A percentile compares a stretch with the other conserved stretches of the same genome.
Evolutionary conservation across 2,888 invertebrate genomes (phyloP).

Genomic region (Lamproptera curius): DNA sequence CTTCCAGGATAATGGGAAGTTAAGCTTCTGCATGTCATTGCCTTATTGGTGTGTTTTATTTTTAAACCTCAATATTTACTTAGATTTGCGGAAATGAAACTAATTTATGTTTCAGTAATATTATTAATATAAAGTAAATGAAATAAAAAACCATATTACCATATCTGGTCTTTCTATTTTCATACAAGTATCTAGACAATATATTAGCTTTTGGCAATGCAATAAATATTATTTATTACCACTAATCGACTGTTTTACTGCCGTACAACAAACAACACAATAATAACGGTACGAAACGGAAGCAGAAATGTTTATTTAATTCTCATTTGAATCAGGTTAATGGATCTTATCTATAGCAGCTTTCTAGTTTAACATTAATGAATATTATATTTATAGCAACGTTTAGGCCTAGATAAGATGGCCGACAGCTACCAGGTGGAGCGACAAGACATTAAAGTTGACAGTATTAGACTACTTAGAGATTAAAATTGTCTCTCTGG

Average conservation of each 20-base stretch:
- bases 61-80: too few species aligned
- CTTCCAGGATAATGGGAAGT: too few species aligned
- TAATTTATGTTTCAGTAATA: too few species aligned
- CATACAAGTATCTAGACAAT: too few species aligned
- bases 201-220: too few species aligned
- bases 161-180: too few species aligned
- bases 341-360: conserved; percentile 2
- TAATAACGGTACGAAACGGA: background rate
- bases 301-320: conserved; percentile 4
- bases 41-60: too few species aligned
- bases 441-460: background rate
- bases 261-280: background rate
- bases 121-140: too few species aligned
- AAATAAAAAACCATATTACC: background rate
- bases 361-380: conserved; percentile 6
- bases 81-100: too few species aligned
- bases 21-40: too few species aligned
- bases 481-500: too few species aligned
- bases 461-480: too few species aligned
- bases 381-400: background rate
- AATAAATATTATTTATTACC: background rate
- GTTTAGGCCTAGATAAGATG: background rate
- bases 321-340: conserved; percentile 6
- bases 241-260: background rate
- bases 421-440: background rate